Evolutionary conservation across 1,140 invertebrate genomes (phyloP), one percentile per base, ranked within the genome.

Genomic region (Acyrthosiphon pisum): DNA sequence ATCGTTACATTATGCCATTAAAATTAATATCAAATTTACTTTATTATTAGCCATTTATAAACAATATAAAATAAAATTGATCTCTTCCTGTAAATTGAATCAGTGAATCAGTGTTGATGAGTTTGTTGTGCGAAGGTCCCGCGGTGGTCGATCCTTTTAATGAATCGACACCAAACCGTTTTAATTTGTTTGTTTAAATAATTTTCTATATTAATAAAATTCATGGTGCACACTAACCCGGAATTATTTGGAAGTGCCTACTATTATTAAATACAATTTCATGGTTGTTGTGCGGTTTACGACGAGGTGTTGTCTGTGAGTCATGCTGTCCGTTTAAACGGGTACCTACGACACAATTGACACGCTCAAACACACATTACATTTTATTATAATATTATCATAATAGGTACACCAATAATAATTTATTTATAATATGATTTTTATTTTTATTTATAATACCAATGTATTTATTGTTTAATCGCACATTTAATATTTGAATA

Each of bases 31-130:
- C 48, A 50, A 87, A 48, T 48, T 48, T 35, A 50, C 46, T 26
- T 48, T 2, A 48, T 87, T 20, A 50, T 87, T 87, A 87, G n/a
- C 1, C 87, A 91, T 68, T 37, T 90, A 41, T 35, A 90, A 60
- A 91, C 46, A 76, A 91, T 18, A 90, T 90, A 35, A 35, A 48
- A 91, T 76, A 37, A 90, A 48, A 48, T 91, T 41, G 44, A 91
- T 91, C 90, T 91, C 90, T 91, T 91, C 90, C 90, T 91, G 90
- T 46, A 91, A 68, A 46, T 44, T 46, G 18, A 48, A 18, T n/a
- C 23, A n/a, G 35, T 50, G 50, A n/a, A 18, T 41, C 37, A 76
- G 56, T 56, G 50, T 50, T 89, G 53, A 89, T 0, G 7, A 53
- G 8, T 35, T 35, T 30, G 88, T 90, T 68, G 7, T 20, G 9